Conservation (phyloP, 2,888 invertebrate species). For the Phymatocera aterrima region DNA sequence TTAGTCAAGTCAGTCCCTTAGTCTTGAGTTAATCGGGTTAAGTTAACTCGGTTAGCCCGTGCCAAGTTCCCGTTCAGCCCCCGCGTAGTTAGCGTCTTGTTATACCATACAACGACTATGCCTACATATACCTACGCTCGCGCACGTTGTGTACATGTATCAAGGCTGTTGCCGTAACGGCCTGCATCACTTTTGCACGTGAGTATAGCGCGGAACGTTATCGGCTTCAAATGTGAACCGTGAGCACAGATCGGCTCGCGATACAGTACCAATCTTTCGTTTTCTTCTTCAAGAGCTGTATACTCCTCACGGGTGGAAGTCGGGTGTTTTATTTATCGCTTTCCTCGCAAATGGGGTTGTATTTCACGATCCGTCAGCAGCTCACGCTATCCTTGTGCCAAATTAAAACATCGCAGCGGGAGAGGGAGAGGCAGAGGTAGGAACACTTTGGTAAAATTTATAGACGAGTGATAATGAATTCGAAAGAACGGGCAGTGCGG, state of each 20-base stretch:
- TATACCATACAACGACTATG: slow-evolving; percentile 50
- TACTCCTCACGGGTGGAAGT: background rate
- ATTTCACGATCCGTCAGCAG: slow-evolving; percentile 14
- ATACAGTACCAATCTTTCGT: slow-evolving; percentile 7
- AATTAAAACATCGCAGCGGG: slow-evolving; percentile 4
- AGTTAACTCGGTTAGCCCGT: slow-evolving; percentile 68
- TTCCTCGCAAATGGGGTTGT: slow-evolving; percentile 9
- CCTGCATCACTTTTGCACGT: background rate
- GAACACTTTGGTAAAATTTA: too few species aligned
- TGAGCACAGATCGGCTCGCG: background rate
- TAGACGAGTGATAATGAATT: too few species aligned
- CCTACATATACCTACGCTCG: background rate
- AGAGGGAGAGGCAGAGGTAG: too few species aligned
- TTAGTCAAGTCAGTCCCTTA: slow-evolving; percentile 67
- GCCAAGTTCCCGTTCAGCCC: slow-evolving; percentile 59
- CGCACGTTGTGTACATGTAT: slow-evolving; percentile 10
- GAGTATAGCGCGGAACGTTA: background rate
- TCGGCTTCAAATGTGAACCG: slow-evolving; percentile 9
- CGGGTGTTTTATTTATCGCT: slow-evolving; percentile 29
- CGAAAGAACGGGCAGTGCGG: too few species aligned
- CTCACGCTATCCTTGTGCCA: background rate
- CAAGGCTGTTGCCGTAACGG: background rate
- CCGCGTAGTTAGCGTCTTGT: slow-evolving; percentile 66
- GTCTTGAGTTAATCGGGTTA: slow-evolving; percentile 70
- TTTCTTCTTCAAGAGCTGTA: slow-evolving; percentile 10